phyloP scores from a whole-genome alignment of 1,140 invertebrate genomes.

The Zaprionus vittiger region DNA sequence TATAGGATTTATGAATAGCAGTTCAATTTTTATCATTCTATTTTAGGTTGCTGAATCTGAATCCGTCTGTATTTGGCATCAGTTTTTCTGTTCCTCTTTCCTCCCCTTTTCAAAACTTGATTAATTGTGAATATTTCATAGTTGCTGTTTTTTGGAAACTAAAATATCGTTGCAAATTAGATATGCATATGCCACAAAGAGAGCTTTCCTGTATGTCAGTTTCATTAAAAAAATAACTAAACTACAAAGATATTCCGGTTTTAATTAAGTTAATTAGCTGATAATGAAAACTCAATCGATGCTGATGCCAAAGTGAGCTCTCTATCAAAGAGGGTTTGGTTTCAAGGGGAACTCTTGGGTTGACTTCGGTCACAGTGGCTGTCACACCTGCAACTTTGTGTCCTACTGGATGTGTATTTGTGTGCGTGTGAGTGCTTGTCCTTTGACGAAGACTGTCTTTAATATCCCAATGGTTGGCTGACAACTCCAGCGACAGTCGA shows the following conservation, averaged over 20 bases:
- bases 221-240: neutral
- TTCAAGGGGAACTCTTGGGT: neutral
- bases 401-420: neutral
- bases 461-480: conserved; percentile 46
- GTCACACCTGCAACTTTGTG: conserved; percentile 3
- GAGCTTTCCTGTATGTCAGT: neutral
- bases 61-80: no score
- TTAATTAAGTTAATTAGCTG: neutral
- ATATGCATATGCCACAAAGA: neutral
- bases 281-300: neutral
- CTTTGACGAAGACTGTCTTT: conserved; percentile 45
- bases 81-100: no score
- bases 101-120: no score
- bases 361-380: conserved; percentile 1
- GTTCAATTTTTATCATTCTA: no score
- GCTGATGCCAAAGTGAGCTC: neutral
- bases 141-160: no score
- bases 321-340: neutral
- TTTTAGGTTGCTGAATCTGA: no score
- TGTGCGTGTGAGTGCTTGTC: conserved; percentile 1
- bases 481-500: conserved; percentile 26
- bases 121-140: neutral
- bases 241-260: neutral
- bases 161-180: neutral
- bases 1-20: no score